A percentile compares a stretch with the other conserved stretches of the same genome.
Conservation (phyloP, 1,140 invertebrate species). For the Drosophila takahashii region DNA sequence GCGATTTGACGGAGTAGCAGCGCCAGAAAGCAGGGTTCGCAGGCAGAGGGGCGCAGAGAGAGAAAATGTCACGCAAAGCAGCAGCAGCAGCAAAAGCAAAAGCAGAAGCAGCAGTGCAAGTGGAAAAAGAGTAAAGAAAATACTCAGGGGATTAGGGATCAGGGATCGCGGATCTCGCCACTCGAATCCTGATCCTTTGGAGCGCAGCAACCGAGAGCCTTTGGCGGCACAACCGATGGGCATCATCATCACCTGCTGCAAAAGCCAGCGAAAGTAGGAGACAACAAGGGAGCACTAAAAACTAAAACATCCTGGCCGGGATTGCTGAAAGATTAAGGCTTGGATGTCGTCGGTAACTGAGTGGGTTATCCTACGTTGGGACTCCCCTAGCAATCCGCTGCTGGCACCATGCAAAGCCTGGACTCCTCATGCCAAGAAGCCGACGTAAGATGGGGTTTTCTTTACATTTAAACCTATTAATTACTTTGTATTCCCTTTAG, state of each 20-base stretch:
- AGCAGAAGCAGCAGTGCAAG: slow-evolving; percentile 44
- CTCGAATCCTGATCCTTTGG: too few relatives aligned
- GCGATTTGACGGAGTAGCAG: slow-evolving; percentile 26
- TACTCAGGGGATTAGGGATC: too few relatives aligned
- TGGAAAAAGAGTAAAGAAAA: slow-evolving; percentile 79
- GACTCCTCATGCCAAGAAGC: slow-evolving; percentile 88
- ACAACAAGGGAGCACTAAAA: slow-evolving; percentile 56
- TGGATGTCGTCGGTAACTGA: slow-evolving; percentile 78
- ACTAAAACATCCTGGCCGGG: slow-evolving; percentile 61
- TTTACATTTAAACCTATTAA: slow-evolving; percentile 3
- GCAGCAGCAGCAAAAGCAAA: too few relatives aligned
- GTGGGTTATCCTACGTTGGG: slow-evolving; percentile 39
- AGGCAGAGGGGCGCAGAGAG: slow-evolving; percentile 66
- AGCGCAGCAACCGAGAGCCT: too few relatives aligned
- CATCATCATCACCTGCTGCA: slow-evolving; percentile 1
- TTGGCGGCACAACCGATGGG: too few relatives aligned
- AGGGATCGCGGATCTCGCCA: too few relatives aligned
- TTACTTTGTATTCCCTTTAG: slow-evolving; percentile 31
- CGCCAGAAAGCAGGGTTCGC: slow-evolving; percentile 48
- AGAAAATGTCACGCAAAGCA: slow-evolving; percentile 82
- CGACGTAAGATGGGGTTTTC: slow-evolving; percentile 85
- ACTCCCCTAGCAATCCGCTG: slow-evolving; percentile 84
- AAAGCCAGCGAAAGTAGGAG: slow-evolving; percentile 46
- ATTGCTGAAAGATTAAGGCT: slow-evolving; percentile 54
- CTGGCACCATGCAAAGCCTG: slow-evolving; percentile 88